Conservation (phyloP, 2,888 invertebrate genomes). For the Conops quadrifasciatus region DNA sequence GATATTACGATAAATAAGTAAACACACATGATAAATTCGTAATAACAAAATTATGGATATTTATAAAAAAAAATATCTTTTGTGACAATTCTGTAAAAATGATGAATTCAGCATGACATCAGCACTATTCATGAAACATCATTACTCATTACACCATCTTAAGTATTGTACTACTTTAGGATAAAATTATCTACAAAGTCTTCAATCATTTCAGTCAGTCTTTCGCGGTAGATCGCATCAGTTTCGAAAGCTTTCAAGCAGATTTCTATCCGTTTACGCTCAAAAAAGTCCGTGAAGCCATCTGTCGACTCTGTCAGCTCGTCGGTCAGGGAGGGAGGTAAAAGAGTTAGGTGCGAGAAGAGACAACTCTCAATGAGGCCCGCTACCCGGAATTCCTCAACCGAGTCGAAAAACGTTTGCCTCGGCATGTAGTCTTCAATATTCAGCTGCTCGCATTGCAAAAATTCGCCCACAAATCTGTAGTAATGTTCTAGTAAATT, state of each 20-base stretch:
- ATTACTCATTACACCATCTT: too few species aligned
- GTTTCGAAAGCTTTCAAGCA: slow-evolving; percentile 68
- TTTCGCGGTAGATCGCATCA: slow-evolving; percentile 67
- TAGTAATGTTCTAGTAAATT: slow-evolving; percentile 70
- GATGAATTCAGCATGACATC: not conserved
- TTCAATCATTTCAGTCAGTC: slow-evolving; percentile 68
- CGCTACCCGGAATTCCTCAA: slow-evolving; percentile 66
- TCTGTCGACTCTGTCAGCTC: slow-evolving; percentile 66
- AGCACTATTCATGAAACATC: not conserved
- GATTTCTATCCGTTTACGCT: slow-evolving; percentile 67
- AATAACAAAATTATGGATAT: slow-evolving; percentile 29
- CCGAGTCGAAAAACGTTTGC: slow-evolving; percentile 63
- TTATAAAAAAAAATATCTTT: not conserved
- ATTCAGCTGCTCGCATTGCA: slow-evolving; percentile 63
- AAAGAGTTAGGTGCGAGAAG: slow-evolving; percentile 68
- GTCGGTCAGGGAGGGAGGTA: slow-evolving; percentile 67
- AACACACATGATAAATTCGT: too few species aligned
- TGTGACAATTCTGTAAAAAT: not conserved
- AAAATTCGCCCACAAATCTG: slow-evolving; percentile 64
- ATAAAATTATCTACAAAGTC: slow-evolving; percentile 68
- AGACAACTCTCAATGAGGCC: slow-evolving; percentile 69
- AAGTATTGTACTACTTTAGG: slow-evolving; percentile 34
- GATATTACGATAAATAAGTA: too few species aligned
- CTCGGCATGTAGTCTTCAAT: slow-evolving; percentile 64
- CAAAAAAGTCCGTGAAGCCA: slow-evolving; percentile 69